Percentiles rank a stretch among this genome's conserved stretches.
phyloP scores from a whole-genome alignment of 2,113 vertebrate species.

The Boleophthalmus pectinirostris region DNA sequence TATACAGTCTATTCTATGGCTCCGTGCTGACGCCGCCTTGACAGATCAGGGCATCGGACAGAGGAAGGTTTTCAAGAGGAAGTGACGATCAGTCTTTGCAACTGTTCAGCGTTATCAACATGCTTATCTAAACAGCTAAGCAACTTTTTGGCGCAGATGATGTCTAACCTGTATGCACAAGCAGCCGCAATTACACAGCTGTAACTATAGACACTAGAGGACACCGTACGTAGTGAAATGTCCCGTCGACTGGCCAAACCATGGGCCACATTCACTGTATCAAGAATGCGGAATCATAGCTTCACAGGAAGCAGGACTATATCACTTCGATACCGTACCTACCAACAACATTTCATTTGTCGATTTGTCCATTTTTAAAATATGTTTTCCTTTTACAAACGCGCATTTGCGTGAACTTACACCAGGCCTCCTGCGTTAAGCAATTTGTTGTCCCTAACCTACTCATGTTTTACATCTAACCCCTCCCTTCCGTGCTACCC shows the following conservation, averaged over 20 bases:
- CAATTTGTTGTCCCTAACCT: slow-evolving; percentile 28
- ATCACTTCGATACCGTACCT: neutral
- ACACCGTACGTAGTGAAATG: neutral
- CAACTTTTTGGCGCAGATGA: neutral
- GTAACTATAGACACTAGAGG: fast-evolving
- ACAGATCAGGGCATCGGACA: slow-evolving; percentile 48
- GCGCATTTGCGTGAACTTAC: neutral
- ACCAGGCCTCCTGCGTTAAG: slow-evolving; percentile 35
- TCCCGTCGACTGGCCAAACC: slow-evolving; percentile 22
- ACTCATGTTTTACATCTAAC: slow-evolving; percentile 43
- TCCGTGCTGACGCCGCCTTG: neutral
- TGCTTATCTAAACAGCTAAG: slow-evolving; percentile 18
- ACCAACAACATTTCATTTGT: neutral
- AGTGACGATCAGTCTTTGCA: slow-evolving; percentile 72
- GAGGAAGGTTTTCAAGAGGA: slow-evolving; percentile 54
- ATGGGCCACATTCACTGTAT: slow-evolving; percentile 33
- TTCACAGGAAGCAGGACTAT: slow-evolving; percentile 56
- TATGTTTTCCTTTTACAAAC: too few species aligned
- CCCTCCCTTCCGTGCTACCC: slow-evolving; percentile 42
- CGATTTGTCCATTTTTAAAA: neutral
- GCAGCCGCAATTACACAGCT: slow-evolving; percentile 7
- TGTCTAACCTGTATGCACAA: neutral
- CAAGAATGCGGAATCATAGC: slow-evolving; percentile 77
- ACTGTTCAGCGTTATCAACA: slow-evolving; percentile 64
- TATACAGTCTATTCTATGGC: too few species aligned